These are phyloP conservation scores for Ennomos fuscantarius DNA, from an alignment of 2,888 invertebrate genomes.

Conservation along the genomic window DNA sequence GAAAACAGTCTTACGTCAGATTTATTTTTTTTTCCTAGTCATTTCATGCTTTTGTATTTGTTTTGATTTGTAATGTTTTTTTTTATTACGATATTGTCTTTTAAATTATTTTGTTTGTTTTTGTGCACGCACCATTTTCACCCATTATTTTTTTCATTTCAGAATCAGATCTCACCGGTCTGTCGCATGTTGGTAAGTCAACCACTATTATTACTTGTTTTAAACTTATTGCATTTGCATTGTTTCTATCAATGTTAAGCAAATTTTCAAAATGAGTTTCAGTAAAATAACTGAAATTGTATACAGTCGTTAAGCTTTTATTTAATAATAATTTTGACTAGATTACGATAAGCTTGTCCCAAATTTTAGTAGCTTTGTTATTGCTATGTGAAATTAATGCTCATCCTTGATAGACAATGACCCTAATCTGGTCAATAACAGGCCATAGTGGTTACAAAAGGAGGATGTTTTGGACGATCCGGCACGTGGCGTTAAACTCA, in stretches of 20 bases:
- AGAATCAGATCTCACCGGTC: constrained; percentile 87
- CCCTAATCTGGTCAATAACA: constrained; percentile 21
- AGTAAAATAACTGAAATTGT: no score
- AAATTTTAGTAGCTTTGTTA: no score
- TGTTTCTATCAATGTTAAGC: no score
- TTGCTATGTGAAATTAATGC: no score
- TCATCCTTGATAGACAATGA: constrained; percentile 20
- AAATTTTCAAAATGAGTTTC: no score
- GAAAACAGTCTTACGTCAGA: no score
- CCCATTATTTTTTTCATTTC: constrained; percentile 76
- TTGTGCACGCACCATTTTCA: constrained; percentile 54
- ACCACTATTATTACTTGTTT: constrained; percentile 28
- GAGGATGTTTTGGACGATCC: constrained; percentile 58
- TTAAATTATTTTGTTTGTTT: constrained; percentile 28
- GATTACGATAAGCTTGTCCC: no score
- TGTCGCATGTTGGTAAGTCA: constrained; percentile 87
- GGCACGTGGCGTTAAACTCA: constrained; percentile 59
- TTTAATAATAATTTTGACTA: no score
- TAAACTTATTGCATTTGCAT: no score
- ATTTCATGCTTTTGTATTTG: not conserved
- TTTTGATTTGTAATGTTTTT: not conserved
- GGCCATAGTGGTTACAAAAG: constrained; percentile 44
- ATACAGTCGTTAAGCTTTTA: no score
- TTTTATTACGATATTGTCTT: not conserved
- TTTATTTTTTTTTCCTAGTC: no score